These are phyloP conservation scores for Aquatica leii DNA, from an alignment of 2,888 invertebrate genomes.

Conservation along the genomic window DNA sequence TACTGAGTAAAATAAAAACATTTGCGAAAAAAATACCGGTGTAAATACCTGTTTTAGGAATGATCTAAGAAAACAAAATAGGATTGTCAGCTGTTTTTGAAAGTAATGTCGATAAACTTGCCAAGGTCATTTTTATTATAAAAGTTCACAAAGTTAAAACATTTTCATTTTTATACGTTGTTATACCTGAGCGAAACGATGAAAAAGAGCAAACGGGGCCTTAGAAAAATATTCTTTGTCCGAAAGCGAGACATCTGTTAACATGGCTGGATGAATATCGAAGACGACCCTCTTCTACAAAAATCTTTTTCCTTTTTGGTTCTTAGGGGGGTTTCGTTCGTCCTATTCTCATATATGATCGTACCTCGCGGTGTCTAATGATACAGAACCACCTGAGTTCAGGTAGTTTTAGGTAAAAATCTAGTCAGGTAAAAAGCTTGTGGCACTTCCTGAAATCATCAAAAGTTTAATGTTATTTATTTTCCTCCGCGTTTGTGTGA, in stretches of 20 bases:
- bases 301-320: slow-evolving; percentile 27
- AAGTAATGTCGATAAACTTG: slow-evolving; percentile 38
- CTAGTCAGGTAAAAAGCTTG: slow-evolving; percentile 23
- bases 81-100: slow-evolving; percentile 37
- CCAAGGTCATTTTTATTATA: slow-evolving; percentile 33
- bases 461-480: not conserved
- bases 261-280: slow-evolving; percentile 23
- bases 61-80: slow-evolving; percentile 14
- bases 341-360: slow-evolving; percentile 26
- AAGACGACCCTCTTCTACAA: slow-evolving; percentile 28
- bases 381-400: slow-evolving; percentile 34
- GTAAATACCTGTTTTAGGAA: not conserved
- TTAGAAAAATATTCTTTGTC: slow-evolving; percentile 36
- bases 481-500: not conserved
- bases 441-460: slow-evolving; percentile 28
- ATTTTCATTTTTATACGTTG: not conserved
- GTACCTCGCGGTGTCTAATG: slow-evolving; percentile 29
- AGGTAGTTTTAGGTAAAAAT: slow-evolving; percentile 31
- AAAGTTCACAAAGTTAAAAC: not conserved
- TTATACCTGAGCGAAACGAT: slow-evolving; percentile 21
- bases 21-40: slow-evolving; percentile 11
- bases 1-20: too few relatives aligned
- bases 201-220: slow-evolving; percentile 33
- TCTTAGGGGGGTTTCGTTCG: slow-evolving; percentile 15
- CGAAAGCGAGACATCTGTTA: slow-evolving; percentile 39